phyloP scores from a whole-genome alignment of 2,888 invertebrate genomes.

The Pseudoips prasinana region DNA sequence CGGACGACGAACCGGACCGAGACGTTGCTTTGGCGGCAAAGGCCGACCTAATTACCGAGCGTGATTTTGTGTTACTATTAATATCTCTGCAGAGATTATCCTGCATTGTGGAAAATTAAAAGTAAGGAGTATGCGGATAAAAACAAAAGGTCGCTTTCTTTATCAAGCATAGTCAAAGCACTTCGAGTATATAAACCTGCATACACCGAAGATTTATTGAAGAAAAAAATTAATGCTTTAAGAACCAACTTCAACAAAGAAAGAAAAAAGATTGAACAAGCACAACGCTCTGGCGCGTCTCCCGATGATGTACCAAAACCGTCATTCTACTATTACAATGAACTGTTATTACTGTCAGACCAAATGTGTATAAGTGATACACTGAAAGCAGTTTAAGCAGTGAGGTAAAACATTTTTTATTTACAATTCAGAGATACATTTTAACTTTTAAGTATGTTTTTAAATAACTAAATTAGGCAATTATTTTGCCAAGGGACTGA shows the following conservation, averaged over 20 bases:
- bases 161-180: slow-evolving; percentile 12
- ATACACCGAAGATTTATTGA: slow-evolving; percentile 14
- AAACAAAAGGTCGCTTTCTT: slow-evolving; percentile 20
- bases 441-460: slow-evolving; percentile 9
- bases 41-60: slow-evolving; percentile 23
- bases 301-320: slow-evolving; percentile 11
- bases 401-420: slow-evolving; percentile 19
- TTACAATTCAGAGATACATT: slow-evolving; percentile 13
- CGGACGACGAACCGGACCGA: slow-evolving; percentile 21
- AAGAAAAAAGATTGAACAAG: slow-evolving; percentile 17
- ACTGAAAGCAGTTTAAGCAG: slow-evolving; percentile 22
- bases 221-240: slow-evolving; percentile 18
- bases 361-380: slow-evolving; percentile 23
- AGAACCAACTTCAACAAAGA: slow-evolving; percentile 11
- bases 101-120: slow-evolving; percentile 13
- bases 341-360: slow-evolving; percentile 18
- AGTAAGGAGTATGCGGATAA: slow-evolving; percentile 18
- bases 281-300: slow-evolving; percentile 9
- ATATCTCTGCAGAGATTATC: slow-evolving; percentile 22
- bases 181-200: slow-evolving; percentile 8
- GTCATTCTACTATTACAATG: slow-evolving; percentile 14
- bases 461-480: slow-evolving; percentile 14
- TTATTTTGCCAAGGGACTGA: slow-evolving; percentile 16
- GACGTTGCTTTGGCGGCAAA: slow-evolving; percentile 21
- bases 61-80: slow-evolving; percentile 21